These are phyloP conservation scores for Branchellion lobata DNA, from an alignment of 2,888 invertebrate species.

Conservation along the genomic window DNA sequence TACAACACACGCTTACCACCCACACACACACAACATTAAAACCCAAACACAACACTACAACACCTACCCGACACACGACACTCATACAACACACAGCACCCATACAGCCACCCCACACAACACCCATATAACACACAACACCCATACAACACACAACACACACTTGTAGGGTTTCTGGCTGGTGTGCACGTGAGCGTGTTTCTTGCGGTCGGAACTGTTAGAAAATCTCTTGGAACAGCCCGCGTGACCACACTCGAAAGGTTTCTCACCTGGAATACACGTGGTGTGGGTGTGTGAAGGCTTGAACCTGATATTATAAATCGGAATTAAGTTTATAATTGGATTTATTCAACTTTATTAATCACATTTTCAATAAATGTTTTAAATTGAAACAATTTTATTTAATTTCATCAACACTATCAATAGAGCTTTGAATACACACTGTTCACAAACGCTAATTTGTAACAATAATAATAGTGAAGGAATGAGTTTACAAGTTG, in stretches of 20 bases:
- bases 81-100: not conserved
- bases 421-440: not conserved
- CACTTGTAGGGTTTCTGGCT: not conserved
- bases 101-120: not conserved
- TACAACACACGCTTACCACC: no score
- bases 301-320: not conserved
- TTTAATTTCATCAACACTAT: not conserved
- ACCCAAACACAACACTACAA: not conserved
- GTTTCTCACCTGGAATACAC: not conserved
- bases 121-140: no score
- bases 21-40: not conserved
- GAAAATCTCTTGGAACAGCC: not conserved
- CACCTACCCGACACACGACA: not conserved
- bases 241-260: not conserved
- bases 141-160: not conserved
- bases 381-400: not conserved
- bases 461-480: no score
- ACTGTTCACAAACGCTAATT: no score
- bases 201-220: constrained; percentile 15
- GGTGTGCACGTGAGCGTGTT: not conserved
- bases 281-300: not conserved
- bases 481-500: no score
- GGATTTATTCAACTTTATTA: not conserved
- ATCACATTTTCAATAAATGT: not conserved
- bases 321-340: not conserved